A percentile compares a stretch with the other conserved stretches of the same genome.
phyloP scores from a whole-genome alignment of 2,797 vertebrate genomes.

The Smutsia temminckii region DNA sequence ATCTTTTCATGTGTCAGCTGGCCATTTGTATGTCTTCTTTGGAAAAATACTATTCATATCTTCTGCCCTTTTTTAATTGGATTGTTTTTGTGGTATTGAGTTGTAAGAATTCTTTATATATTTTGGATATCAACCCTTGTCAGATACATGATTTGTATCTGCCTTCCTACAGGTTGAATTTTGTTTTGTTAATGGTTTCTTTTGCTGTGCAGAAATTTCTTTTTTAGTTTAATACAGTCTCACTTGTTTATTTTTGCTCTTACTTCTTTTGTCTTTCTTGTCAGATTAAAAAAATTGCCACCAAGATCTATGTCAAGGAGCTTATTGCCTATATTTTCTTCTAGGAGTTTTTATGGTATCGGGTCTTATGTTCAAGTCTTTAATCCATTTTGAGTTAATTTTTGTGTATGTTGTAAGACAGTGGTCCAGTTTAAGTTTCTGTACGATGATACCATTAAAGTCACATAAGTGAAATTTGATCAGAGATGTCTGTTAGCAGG shows the following conservation, averaged over 20 bases:
- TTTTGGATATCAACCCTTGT: background rate
- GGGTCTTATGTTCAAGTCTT: background rate
- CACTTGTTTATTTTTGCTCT: background rate
- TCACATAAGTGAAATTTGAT: background rate
- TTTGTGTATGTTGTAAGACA: background rate
- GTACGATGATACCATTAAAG: background rate
- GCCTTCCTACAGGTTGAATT: background rate
- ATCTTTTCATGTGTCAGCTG: background rate
- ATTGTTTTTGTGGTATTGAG: background rate
- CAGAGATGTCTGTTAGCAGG: background rate
- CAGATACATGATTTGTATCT: background rate
- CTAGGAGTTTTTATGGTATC: background rate
- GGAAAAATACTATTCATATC: background rate
- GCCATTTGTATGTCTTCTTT: background rate
- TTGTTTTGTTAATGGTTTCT: background rate
- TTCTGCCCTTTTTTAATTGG: background rate
- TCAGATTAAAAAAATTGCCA: background rate
- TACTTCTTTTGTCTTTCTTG: background rate
- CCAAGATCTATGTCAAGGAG: background rate
- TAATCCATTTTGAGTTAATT: background rate
- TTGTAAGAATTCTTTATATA: background rate
- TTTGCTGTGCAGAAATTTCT: background rate
- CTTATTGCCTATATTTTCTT: background rate
- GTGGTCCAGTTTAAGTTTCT: background rate
- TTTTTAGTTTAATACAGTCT: background rate